Evolutionary conservation across 2,797 vertebrate genomes (phyloP).

Genomic region (Centropyge bicolor): DNA sequence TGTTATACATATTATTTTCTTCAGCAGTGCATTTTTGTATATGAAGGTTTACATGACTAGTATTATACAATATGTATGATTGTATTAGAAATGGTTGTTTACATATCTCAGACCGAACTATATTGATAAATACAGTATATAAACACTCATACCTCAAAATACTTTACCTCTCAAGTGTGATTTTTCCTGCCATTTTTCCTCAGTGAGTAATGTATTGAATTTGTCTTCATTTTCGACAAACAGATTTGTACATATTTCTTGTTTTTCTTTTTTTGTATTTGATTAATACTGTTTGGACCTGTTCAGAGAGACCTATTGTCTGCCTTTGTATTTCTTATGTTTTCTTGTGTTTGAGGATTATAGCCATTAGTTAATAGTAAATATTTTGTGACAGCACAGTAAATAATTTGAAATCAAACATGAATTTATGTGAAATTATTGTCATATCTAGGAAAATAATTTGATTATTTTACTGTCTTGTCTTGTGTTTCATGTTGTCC

Average conservation of each 20-base stretch:
- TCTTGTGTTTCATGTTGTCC: too few relatives aligned
- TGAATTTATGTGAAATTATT: conserved; percentile 30
- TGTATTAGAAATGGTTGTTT: conserved; percentile 65
- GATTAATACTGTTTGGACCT: conserved; percentile 35
- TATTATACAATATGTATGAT: conserved; percentile 37
- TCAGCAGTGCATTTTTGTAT: conserved; percentile 44
- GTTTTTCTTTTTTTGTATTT: conserved; percentile 27
- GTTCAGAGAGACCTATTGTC: conserved; percentile 15
- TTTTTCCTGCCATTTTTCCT: conserved; percentile 57
- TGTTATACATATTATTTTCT: conserved; percentile 57
- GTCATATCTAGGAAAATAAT: too few relatives aligned
- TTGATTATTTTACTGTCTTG: too few relatives aligned
- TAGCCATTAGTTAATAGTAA: conserved; percentile 54
- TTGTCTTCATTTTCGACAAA: conserved; percentile 32
- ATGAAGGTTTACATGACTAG: conserved; percentile 43
- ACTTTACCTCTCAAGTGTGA: conserved; percentile 76
- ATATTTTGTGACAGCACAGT: conserved; percentile 39
- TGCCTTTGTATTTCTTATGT: conserved; percentile 38
- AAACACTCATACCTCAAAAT: conserved; percentile 81
- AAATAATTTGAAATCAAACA: conserved; percentile 51
- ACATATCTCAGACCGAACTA: conserved; percentile 64
- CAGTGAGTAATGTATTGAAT: conserved; percentile 43
- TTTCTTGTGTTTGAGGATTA: conserved; percentile 54
- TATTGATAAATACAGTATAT: conserved; percentile 58
- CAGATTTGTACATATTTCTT: conserved; percentile 45